phyloP scores from a whole-genome alignment of 2,113 vertebrate genomes.

The Vireo altiloquus region DNA sequence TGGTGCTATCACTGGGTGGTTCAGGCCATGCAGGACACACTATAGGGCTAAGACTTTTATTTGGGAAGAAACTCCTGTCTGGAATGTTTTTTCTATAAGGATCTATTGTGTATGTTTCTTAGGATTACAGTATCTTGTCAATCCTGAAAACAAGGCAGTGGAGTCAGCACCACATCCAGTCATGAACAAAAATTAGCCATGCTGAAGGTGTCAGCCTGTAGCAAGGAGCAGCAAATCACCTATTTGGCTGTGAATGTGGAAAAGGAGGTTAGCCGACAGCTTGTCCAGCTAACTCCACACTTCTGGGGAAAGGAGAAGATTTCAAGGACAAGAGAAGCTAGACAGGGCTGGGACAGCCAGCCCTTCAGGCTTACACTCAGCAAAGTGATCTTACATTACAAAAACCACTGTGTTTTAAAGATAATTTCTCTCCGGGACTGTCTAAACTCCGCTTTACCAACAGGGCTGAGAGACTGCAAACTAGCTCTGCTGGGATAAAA shows the following conservation, averaged over 20 bases:
- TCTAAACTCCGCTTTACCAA: neutral
- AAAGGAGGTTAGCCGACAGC: neutral
- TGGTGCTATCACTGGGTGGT: neutral
- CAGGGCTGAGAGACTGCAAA: neutral
- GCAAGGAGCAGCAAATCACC: neutral
- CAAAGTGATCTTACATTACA: neutral
- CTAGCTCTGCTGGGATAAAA: neutral
- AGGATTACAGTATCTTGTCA: neutral
- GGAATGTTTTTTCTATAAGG: neutral
- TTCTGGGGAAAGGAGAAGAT: neutral
- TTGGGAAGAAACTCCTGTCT: neutral
- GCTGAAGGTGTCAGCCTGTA: neutral
- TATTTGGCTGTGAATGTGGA: neutral
- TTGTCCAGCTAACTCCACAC: neutral
- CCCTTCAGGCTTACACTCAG: neutral
- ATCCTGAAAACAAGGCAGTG: neutral
- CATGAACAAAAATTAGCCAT: neutral
- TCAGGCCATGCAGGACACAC: neutral
- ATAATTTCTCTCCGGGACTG: neutral
- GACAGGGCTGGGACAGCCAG: neutral
- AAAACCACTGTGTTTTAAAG: neutral
- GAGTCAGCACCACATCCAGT: neutral
- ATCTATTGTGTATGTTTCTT: neutral
- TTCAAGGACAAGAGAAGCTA: neutral
- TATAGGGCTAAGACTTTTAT: neutral